These are phyloP conservation scores for Tanytarsus gracilentus DNA, from an alignment of 2,888 invertebrate genomes.

Conservation along the genomic window DNA sequence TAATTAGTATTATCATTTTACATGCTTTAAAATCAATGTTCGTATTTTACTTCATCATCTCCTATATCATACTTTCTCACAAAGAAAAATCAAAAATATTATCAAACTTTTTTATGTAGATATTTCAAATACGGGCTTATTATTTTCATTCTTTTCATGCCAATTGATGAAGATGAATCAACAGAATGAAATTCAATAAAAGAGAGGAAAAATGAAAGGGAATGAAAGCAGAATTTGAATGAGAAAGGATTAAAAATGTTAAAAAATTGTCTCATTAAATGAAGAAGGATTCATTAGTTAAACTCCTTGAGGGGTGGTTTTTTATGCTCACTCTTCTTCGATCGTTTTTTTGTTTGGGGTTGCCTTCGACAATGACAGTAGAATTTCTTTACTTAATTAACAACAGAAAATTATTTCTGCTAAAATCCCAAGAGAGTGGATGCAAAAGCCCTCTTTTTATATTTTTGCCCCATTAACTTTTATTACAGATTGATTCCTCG, in stretches of 20 bases:
- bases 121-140: too few relatives aligned
- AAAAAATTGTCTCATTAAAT: slow-evolving; percentile 29
- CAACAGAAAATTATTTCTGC: slow-evolving; percentile 12
- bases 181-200: background rate
- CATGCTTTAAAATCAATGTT: slow-evolving; percentile 28
- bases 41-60: too few relatives aligned
- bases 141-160: background rate
- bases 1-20: slow-evolving; percentile 29
- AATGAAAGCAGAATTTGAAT: slow-evolving; percentile 14
- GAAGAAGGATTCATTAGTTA: slow-evolving; percentile 24
- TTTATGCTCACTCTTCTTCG: too few relatives aligned
- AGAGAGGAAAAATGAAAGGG: slow-evolving; percentile 17
- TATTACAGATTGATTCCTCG: slow-evolving; percentile 29
- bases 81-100: too few relatives aligned
- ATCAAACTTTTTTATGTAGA: too few relatives aligned
- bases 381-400: slow-evolving; percentile 27
- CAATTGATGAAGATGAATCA: background rate
- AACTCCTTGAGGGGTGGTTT: background rate
- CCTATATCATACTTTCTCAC: too few relatives aligned
- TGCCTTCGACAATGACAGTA: background rate
- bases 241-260: slow-evolving; percentile 28
- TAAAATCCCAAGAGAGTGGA: background rate
- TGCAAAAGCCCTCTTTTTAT: slow-evolving; percentile 9
- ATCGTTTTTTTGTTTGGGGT: background rate
- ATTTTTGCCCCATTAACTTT: slow-evolving; percentile 29